Conservation (phyloP, 2,113 vertebrate species). For the Centropristis striata region DNA sequence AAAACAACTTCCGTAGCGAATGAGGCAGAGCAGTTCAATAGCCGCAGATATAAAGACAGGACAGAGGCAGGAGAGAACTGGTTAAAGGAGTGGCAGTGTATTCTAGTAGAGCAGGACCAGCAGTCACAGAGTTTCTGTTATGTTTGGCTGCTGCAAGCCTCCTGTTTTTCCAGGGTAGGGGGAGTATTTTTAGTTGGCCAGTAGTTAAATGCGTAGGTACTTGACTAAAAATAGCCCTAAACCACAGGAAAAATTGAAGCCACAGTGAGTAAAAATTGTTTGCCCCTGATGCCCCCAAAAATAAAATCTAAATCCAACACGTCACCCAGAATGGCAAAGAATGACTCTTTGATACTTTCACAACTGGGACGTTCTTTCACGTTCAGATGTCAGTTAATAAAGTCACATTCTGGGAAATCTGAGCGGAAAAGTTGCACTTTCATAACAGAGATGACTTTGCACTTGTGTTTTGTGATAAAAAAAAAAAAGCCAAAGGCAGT, state of each 20-base stretch:
- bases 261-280: constrained; percentile 77
- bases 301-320: constrained; percentile 73
- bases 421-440: constrained; percentile 17
- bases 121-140: constrained; percentile 79
- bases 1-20: constrained; percentile 76
- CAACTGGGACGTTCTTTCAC: constrained; percentile 43
- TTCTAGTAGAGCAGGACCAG: constrained; percentile 67
- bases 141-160: constrained; percentile 76
- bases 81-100: constrained; percentile 74
- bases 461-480: background rate
- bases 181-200: constrained; percentile 83
- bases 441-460: constrained; percentile 11
- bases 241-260: constrained; percentile 84
- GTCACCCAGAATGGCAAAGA: constrained; percentile 72
- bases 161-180: constrained; percentile 81
- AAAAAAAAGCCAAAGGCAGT: background rate
- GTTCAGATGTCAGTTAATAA: constrained; percentile 36
- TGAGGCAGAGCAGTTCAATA: constrained; percentile 58
- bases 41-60: constrained; percentile 57
- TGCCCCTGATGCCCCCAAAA: constrained; percentile 70
- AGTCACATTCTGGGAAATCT: constrained; percentile 48
- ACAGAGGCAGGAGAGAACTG: constrained; percentile 65
- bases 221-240: constrained; percentile 80
- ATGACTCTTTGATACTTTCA: constrained; percentile 72
- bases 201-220: constrained; percentile 83